phyloP scores from a whole-genome alignment of 2,888 invertebrate species.

The Eupithecia inturbata region DNA sequence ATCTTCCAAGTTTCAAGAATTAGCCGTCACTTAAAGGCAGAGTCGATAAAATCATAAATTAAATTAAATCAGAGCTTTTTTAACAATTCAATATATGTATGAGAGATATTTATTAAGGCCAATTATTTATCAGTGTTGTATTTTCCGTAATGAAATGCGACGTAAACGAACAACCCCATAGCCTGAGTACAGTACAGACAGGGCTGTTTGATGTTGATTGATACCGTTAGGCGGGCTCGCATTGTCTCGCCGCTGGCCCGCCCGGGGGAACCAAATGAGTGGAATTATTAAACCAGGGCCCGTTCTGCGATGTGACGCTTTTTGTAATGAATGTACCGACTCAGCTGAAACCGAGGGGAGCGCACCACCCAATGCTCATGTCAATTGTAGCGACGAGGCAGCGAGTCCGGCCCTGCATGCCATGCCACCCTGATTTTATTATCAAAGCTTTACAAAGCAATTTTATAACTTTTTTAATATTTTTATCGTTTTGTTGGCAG shows the following conservation, averaged over 20 bases:
- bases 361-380: constrained; percentile 49
- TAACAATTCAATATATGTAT: constrained; percentile 30
- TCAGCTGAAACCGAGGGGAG: constrained; percentile 54
- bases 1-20: background rate
- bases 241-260: constrained; percentile 69
- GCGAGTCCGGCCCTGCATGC: constrained; percentile 50
- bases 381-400: constrained; percentile 58
- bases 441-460: constrained; percentile 58
- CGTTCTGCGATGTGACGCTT: constrained; percentile 78
- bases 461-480: constrained; percentile 53
- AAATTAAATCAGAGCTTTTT: constrained; percentile 7
- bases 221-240: constrained; percentile 80
- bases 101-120: constrained; percentile 39
- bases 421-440: constrained; percentile 59
- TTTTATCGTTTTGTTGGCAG: constrained; percentile 44
- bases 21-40: background rate
- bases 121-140: constrained; percentile 40
- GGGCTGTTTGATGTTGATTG: constrained; percentile 83
- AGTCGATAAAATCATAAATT: constrained; percentile 2
- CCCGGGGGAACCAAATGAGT: constrained; percentile 79
- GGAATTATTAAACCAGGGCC: constrained; percentile 81
- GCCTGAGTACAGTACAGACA: constrained; percentile 53
- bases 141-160: constrained; percentile 41
- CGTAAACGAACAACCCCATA: constrained; percentile 65
- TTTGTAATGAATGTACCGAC: constrained; percentile 79